Conservation (phyloP, 2,888 invertebrate species). For the Hypomecis punctinalis region DNA sequence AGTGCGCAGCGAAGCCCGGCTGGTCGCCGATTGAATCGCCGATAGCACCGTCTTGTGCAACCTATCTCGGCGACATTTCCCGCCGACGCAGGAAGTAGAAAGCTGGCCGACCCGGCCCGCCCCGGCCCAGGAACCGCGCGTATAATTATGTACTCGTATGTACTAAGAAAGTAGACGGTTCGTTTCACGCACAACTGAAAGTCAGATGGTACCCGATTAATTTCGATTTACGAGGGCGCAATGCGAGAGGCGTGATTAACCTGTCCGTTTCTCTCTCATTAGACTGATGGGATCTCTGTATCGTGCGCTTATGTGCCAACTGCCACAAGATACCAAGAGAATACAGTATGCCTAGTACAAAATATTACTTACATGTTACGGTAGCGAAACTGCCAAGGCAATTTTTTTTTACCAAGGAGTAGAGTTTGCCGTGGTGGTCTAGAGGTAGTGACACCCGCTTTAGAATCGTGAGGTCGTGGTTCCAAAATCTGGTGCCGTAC, state of each 20-base stretch:
- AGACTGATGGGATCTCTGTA: conserved; percentile 18
- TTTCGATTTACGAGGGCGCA: conserved; percentile 16
- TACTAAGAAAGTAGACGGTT: conserved; percentile 30
- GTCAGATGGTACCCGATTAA: conserved; percentile 22
- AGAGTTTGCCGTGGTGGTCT: no score
- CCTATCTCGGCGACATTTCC: conserved; percentile 13
- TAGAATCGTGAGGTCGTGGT: no score
- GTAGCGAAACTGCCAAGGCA: no score
- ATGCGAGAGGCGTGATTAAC: conserved; percentile 1
- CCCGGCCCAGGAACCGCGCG: conserved; percentile 17
- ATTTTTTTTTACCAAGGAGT: no score
- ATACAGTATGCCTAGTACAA: no score
- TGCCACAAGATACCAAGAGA: no score
- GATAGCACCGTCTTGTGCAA: not conserved
- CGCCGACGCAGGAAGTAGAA: conserved; percentile 23
- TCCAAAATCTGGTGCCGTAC: no score
- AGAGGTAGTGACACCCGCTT: no score
- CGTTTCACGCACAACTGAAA: conserved; percentile 29
- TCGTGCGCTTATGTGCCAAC: not conserved
- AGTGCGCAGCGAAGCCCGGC: no score
- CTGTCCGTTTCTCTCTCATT: conserved; percentile 30
- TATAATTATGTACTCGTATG: no score
- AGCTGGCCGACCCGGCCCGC: conserved; percentile 1
- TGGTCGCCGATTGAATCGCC: not conserved
- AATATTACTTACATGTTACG: no score